phyloP scores from a whole-genome alignment of 2,888 invertebrate genomes.

The Endomychus coccineus region DNA sequence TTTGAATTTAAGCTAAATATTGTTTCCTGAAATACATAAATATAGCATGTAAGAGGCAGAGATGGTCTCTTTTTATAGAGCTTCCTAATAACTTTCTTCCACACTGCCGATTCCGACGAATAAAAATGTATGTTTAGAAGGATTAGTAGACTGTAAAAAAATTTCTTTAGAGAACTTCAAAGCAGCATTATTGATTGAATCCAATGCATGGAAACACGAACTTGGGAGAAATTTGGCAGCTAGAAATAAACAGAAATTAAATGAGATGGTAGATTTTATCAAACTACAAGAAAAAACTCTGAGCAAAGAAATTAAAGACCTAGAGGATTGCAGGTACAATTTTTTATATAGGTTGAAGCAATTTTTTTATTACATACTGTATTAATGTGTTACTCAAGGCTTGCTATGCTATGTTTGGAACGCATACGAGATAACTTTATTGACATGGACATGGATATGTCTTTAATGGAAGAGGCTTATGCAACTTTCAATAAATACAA shows the following conservation, averaged over 20 bases:
- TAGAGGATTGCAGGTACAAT: slow-evolving; percentile 63
- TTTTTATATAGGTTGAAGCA: neutral
- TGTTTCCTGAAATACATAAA: no score
- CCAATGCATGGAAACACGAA: slow-evolving; percentile 69
- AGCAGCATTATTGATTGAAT: slow-evolving; percentile 62
- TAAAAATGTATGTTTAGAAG: no score
- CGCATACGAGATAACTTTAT: slow-evolving; percentile 71
- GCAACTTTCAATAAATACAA: slow-evolving; percentile 58
- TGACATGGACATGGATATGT: slow-evolving; percentile 68
- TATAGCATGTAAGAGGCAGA: no score
- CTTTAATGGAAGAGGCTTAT: slow-evolving; percentile 74
- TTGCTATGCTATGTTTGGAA: slow-evolving; percentile 73
- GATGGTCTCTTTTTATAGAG: no score
- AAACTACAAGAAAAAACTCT: slow-evolving; percentile 65
- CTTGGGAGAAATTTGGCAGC: slow-evolving; percentile 62
- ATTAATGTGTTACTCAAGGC: neutral
- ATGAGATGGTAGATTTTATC: slow-evolving; percentile 67
- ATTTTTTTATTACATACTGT: neutral
- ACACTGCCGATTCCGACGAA: no score
- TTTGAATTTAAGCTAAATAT: no score
- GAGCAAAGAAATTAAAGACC: slow-evolving; percentile 62
- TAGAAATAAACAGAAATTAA: slow-evolving; percentile 63
- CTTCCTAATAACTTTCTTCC: no score
- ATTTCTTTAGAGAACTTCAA: slow-evolving; percentile 62
- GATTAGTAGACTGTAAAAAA: neutral